A percentile compares a stretch with the other conserved stretches of the same genome.
These are phyloP conservation scores for Cisticola juncidis DNA, from an alignment of 2,113 vertebrate species.

Conservation along the genomic window DNA sequence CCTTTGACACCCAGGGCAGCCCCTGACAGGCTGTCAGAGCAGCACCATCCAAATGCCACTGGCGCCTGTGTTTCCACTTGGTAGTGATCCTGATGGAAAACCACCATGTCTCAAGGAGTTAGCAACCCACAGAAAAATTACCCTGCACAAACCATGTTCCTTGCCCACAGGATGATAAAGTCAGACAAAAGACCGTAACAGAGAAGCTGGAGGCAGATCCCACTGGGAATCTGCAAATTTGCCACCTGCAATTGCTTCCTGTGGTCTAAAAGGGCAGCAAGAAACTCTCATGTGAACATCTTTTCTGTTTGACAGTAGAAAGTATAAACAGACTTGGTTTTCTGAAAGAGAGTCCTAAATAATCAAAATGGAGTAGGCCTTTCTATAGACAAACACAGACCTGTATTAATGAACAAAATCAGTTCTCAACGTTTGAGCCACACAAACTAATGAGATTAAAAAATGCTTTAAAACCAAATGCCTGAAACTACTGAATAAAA, in stretches of 20 bases:
- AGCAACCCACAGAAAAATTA: background rate
- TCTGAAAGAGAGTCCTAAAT: background rate
- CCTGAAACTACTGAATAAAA: background rate
- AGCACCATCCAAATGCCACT: rapidly evolving
- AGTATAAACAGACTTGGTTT: background rate
- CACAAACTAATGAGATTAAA: background rate
- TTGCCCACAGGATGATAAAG: background rate
- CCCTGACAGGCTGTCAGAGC: background rate
- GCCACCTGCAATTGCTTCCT: background rate
- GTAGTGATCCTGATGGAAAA: background rate
- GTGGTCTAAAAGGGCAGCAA: background rate
- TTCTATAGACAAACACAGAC: background rate
- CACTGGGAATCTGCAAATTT: background rate
- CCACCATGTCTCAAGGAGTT: background rate
- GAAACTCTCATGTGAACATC: background rate
- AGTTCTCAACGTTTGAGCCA: background rate
- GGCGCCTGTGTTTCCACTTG: background rate
- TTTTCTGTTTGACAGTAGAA: background rate
- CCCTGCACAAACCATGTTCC: background rate
- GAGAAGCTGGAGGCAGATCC: background rate
- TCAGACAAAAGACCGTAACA: background rate
- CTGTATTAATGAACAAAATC: background rate
- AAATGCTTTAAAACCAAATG: background rate
- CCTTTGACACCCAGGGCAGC: background rate
- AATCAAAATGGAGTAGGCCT: background rate